phyloP scores from a whole-genome alignment of 2,888 invertebrate genomes.

The Nomada hirtipes region DNA sequence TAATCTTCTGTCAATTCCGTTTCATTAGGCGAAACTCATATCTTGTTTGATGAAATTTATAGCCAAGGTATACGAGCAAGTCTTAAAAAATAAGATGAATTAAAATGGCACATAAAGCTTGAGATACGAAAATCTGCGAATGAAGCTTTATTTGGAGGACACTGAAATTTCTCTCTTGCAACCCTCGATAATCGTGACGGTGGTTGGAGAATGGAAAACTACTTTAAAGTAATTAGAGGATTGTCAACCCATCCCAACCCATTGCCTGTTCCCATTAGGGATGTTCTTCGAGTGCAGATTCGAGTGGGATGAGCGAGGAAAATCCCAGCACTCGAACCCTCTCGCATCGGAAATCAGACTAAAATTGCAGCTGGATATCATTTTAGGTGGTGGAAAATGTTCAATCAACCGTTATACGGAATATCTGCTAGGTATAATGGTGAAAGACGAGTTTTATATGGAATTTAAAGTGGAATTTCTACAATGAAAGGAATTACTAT shows the following conservation, averaged over 20 bases:
- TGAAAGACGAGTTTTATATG: background rate
- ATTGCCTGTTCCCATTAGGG: slow-evolving; percentile 80
- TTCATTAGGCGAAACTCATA: too few species aligned
- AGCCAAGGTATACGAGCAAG: background rate
- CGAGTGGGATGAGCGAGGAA: slow-evolving; percentile 71
- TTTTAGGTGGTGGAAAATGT: slow-evolving; percentile 25
- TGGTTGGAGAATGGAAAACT: slow-evolving; percentile 76
- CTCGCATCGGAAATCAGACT: slow-evolving; percentile 63
- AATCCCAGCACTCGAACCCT: slow-evolving; percentile 67
- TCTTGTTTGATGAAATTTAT: too few species aligned
- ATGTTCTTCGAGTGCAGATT: slow-evolving; percentile 73
- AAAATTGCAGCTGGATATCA: slow-evolving; percentile 64
- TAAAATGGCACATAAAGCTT: background rate
- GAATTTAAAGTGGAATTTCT: background rate
- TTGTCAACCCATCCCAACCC: slow-evolving; percentile 79
- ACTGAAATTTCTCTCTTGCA: slow-evolving; percentile 43
- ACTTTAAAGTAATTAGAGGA: slow-evolving; percentile 83
- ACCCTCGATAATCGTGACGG: slow-evolving; percentile 58
- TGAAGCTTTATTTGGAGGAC: slow-evolving; percentile 13
- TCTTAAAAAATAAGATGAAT: background rate
- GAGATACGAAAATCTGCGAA: background rate
- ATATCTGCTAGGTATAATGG: background rate
- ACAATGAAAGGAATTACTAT: background rate
- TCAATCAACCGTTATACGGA: background rate
- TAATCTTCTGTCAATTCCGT: too few species aligned